These are phyloP conservation scores for Bicyclus anynana DNA, from an alignment of 1,140 invertebrate genomes.

Conservation along the genomic window DNA sequence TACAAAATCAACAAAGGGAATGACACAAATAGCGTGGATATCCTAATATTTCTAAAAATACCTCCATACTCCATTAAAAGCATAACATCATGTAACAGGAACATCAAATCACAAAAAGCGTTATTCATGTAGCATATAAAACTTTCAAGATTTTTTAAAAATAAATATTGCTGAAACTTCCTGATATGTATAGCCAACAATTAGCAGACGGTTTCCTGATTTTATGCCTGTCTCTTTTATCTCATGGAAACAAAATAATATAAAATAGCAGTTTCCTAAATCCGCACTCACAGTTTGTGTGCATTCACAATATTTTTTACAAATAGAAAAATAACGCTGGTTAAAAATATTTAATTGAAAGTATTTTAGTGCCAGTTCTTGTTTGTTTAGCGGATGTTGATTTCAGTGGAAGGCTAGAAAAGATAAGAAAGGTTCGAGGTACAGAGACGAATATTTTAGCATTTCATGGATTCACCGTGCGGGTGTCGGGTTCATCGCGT, in stretches of 20 bases:
- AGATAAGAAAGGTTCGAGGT: no score
- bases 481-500: no score
- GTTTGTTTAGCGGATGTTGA: no score
- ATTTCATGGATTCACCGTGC: no score
- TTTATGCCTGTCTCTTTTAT: constrained; percentile 35
- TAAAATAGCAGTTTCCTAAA: constrained; percentile 34
- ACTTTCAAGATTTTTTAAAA: constrained; percentile 4
- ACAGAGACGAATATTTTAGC: no score
- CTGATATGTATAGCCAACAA: constrained; percentile 48
- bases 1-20: background rate
- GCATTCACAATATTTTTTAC: no score
- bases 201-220: constrained; percentile 45
- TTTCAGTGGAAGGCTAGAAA: no score
- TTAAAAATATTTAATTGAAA: no score
- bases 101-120: background rate
- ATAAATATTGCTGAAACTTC: constrained; percentile 38
- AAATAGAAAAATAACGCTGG: no score
- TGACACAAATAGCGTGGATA: background rate
- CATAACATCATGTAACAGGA: background rate
- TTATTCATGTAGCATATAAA: background rate
- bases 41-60: background rate
- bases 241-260: constrained; percentile 35
- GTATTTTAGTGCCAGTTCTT: no score
- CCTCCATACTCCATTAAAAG: background rate
- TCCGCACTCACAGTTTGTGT: no score